These are phyloP conservation scores for Hemibagrus guttatus DNA, from an alignment of 2,797 vertebrate genomes.

Conservation along the genomic window DNA sequence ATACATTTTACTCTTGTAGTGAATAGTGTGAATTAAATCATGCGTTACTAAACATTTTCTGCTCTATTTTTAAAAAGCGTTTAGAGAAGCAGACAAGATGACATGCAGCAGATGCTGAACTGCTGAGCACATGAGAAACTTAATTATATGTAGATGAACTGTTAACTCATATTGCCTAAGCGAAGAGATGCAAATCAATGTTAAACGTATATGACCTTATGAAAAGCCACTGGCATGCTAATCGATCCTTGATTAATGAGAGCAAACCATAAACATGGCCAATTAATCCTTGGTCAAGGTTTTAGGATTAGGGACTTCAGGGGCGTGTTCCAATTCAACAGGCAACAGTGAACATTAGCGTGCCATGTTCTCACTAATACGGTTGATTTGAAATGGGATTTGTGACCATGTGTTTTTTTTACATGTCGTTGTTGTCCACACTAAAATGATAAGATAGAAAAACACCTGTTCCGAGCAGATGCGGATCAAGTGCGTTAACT, in stretches of 20 bases:
- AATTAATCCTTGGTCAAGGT: slow-evolving; percentile 59
- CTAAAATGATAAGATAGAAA: neutral
- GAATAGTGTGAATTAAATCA: neutral
- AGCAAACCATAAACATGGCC: slow-evolving; percentile 62
- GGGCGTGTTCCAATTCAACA: neutral
- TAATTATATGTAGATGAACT: slow-evolving; percentile 53
- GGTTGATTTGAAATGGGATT: neutral
- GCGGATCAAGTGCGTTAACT: neutral
- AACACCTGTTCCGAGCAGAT: neutral
- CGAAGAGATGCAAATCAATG: slow-evolving; percentile 53
- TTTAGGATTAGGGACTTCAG: neutral
- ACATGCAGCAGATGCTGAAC: slow-evolving; percentile 27
- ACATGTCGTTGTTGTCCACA: neutral
- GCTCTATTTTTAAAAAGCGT: neutral
- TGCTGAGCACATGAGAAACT: slow-evolving; percentile 39
- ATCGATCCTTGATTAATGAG: slow-evolving; percentile 68
- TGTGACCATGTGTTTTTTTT: neutral
- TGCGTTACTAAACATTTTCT: neutral
- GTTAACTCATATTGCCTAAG: slow-evolving; percentile 43
- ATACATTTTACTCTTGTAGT: neutral
- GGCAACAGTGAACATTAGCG: too few species aligned
- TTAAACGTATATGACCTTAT: slow-evolving; percentile 55
- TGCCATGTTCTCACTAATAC: neutral
- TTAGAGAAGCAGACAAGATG: slow-evolving; percentile 1
- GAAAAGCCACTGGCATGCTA: slow-evolving; percentile 52